Conservation (phyloP, 2,113 vertebrate genomes). For the Phalacrocorax carbo region DNA sequence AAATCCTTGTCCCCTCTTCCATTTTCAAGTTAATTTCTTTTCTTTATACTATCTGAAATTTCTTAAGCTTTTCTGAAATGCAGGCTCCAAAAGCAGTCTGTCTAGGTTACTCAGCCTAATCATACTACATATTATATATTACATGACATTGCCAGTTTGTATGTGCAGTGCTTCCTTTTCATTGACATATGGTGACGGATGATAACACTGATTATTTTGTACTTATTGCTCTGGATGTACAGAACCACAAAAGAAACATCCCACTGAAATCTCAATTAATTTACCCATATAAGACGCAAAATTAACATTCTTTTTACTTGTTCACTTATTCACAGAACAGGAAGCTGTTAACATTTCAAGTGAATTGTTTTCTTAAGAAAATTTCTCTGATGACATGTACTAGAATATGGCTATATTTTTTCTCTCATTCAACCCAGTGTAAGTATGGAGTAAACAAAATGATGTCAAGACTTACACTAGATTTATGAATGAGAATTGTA, state of each 20-base stretch:
- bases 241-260: not conserved
- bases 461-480: not conserved
- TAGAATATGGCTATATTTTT: not conserved
- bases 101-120: not conserved
- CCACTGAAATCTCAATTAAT: not conserved
- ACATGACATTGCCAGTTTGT: not conserved
- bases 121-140: not conserved
- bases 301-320: not conserved
- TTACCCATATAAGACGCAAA: not conserved
- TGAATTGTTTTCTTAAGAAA: not conserved
- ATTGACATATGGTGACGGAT: not conserved
- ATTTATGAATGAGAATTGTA: not conserved
- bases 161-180: not conserved
- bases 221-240: not conserved
- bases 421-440: not conserved
- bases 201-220: not conserved
- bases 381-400: not conserved
- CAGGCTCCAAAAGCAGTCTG: not conserved
- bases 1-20: rapidly evolving
- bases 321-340: not conserved
- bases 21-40: not conserved
- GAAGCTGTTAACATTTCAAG: not conserved
- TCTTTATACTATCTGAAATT: not conserved
- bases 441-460: not conserved
- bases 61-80: not conserved